Evolutionary conservation across 2,888 invertebrate species (phyloP), one percentile per base, ranked within the genome.

Genomic region (Eupithecia exiguata): DNA sequence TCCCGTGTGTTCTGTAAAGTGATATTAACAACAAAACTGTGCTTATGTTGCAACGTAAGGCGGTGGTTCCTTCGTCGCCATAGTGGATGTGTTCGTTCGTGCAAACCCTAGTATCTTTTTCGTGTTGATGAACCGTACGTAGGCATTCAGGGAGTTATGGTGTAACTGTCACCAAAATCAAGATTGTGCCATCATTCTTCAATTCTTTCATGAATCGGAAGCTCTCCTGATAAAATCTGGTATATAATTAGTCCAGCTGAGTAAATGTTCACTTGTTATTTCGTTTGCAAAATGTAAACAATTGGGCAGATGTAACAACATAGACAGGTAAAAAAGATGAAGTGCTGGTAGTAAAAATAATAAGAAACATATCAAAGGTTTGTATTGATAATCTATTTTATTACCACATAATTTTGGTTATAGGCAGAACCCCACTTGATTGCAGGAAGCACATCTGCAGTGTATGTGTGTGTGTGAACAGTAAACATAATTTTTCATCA

Each of bases 1-100:
- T 75, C 76, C 16, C 67, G 71, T 80, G 80, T 76, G 80, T 70
- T 65, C 72, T 76, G 76, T 78, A 75, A 70, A 79, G 82, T 84
- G 80, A 71, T 84, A 77, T 79, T 83, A 80, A 80, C 78, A 80
- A 76, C 72, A 78, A 80, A 81, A 80, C 79, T 70, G 77, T 76
- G 77, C 80, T 77, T 79, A 84, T 83, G 79, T 84, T 86, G 80
- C 81, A 83, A 82, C 82, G 81, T 82, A 83, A 84, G 81, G 82
- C 86, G 83, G 85, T 89, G 83, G 84, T 86, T 78, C 83, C 83
- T 81, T 87, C 86, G 90, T 92, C 92, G 92, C 92, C 93, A 93
- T 92, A 91, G 90, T 90, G 89, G 87, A 89, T 85, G 86, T 88
- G 86, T 87, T 89, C 86, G 85, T 88, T 86, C 86, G 83, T 58